Evolutionary conservation across 2,888 invertebrate species (phyloP).

Genomic region (Chloroclysta siterata): DNA sequence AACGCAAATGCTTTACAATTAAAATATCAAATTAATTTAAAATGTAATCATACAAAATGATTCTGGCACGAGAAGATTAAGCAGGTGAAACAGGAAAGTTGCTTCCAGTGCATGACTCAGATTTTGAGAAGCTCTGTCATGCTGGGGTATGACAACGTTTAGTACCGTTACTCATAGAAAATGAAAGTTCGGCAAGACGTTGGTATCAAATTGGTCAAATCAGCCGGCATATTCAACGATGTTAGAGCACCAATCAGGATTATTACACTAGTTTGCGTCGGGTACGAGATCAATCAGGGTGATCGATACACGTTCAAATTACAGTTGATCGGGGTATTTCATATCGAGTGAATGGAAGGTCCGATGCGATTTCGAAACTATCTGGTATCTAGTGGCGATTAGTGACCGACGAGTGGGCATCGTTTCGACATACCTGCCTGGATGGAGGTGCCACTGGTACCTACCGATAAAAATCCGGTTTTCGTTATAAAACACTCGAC

Average conservation of each 20-base stretch:
- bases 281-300: slow-evolving; percentile 43
- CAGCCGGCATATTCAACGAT: slow-evolving; percentile 30
- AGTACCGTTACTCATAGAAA: slow-evolving; percentile 33
- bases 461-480: slow-evolving; percentile 60
- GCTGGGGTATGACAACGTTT: slow-evolving; percentile 23
- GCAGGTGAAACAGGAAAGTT: slow-evolving; percentile 34
- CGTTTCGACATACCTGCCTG: slow-evolving; percentile 75
- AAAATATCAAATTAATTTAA: not conserved
- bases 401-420: slow-evolving; percentile 75
- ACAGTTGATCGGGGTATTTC: slow-evolving; percentile 67
- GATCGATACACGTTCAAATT: slow-evolving; percentile 63
- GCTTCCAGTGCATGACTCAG: slow-evolving; percentile 36
- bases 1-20: slow-evolving; percentile 2
- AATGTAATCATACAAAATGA: not conserved
- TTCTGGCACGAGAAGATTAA: not conserved
- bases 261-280: slow-evolving; percentile 11
- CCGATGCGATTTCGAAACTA: slow-evolving; percentile 72
- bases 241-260: slow-evolving; percentile 15
- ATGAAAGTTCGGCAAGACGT: slow-evolving; percentile 28
- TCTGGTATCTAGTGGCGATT: slow-evolving; percentile 77
- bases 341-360: slow-evolving; percentile 77
- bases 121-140: slow-evolving; percentile 30
- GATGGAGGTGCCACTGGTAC: slow-evolving; percentile 61
- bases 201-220: slow-evolving; percentile 19
- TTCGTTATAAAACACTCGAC: slow-evolving; percentile 52